These are phyloP conservation scores for Typhlomys cinereus DNA, from an alignment of 2,113 vertebrate genomes.

Conservation along the genomic window DNA sequence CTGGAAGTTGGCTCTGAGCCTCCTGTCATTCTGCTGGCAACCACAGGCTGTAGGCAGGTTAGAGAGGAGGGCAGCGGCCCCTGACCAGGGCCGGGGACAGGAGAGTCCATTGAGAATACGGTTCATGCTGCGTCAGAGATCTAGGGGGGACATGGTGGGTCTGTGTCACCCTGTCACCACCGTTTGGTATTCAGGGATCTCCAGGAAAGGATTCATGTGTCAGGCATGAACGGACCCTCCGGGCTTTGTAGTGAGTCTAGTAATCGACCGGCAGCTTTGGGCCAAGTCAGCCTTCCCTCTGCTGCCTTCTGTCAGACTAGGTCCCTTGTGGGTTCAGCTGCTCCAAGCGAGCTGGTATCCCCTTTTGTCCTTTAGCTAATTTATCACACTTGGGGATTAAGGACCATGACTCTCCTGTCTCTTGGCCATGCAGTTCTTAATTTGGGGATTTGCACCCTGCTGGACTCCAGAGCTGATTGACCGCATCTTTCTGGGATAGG, in stretches of 20 bases:
- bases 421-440: fast-evolving
- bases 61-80: neutral
- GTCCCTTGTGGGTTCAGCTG: neutral
- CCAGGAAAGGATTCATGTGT: neutral
- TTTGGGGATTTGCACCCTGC: fast-evolving
- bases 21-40: neutral
- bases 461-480: neutral
- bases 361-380: neutral
- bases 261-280: neutral
- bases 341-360: fast-evolving
- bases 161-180: neutral
- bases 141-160: neutral
- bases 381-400: neutral
- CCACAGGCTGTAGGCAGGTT: no score
- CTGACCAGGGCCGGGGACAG: neutral
- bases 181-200: neutral
- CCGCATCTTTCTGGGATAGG: neutral
- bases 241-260: neutral
- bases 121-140: neutral
- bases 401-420: neutral
- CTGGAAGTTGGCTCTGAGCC: neutral
- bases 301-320: neutral
- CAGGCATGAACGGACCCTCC: neutral
- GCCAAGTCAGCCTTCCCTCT: neutral
- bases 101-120: neutral